Base-by-base conservation (phyloP, 1,140 invertebrate species). In the Microplitis mediator region DNA sequence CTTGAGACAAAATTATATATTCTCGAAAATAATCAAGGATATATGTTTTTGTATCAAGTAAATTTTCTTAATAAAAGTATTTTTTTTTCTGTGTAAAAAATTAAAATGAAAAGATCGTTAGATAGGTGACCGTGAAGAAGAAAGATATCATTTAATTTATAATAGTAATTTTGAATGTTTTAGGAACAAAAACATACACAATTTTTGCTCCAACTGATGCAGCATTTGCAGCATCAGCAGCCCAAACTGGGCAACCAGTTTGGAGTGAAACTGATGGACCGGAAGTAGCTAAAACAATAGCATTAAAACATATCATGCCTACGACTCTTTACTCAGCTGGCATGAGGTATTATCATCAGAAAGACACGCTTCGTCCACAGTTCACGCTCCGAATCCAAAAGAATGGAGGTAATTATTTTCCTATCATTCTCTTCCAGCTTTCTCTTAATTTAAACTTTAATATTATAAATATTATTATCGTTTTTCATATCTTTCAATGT, bases 141-240 rank as follows among this genome's bases (percentile, higher is more conserved):
- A 23, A 23, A 23, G 23, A 23, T 23, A 23, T 23, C 23, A 23
- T 23, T 23, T 0, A 2, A 23, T 23, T 23, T 23, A 23, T 23
- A 23, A 23, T 23, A 23, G 23, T 23, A 23, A 23, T 23, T 23
- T 23, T 23, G 2, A 23, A 23, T 23, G 23, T 45, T 45, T 45
- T 81, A 93, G 93, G 93, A 62, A 90, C 91, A 16, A 94, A 93
- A 88, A 93, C 93, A 0, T 95, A 93, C 83, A 96, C 95, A 1
- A 87, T 96, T 6, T 95, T 96, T 78, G 95, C 94, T 3, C 95
- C 95, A 56, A 93, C 92, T 50, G 94, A 96, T 82, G 88, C 90
- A 45, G 95, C 94, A 70, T 96, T 96, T 84, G 88, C 86, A 32
- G 76, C 81, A 13, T 79, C 81, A 0, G 72, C 80, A 4, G 74